Evolutionary conservation across 2,888 invertebrate genomes (phyloP).

Genomic region (Tuberolachnus salignus): DNA sequence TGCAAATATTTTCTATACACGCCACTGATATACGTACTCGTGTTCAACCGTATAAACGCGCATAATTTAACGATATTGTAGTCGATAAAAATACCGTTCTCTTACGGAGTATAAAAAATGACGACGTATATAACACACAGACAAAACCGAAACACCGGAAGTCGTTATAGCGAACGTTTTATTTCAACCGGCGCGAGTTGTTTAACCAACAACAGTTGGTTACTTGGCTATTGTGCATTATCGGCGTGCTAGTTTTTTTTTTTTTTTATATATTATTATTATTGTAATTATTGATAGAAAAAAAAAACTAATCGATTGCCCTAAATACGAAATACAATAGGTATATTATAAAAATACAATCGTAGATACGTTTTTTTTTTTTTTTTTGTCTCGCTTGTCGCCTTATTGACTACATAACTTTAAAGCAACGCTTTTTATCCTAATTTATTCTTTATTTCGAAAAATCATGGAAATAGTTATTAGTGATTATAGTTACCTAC

Average conservation of each 20-base stretch:
- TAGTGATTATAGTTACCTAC: too few relatives aligned
- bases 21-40: background rate
- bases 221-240: background rate
- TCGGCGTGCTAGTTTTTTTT: background rate
- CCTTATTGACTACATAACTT: too few relatives aligned
- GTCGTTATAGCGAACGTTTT: background rate
- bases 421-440: too few relatives aligned
- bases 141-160: background rate
- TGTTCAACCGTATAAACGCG: background rate
- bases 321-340: background rate
- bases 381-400: too few relatives aligned
- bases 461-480: too few relatives aligned
- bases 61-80: background rate
- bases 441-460: too few relatives aligned
- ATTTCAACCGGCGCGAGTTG: background rate
- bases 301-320: background rate
- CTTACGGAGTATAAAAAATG: background rate
- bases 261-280: too few relatives aligned
- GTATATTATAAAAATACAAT: too few relatives aligned
- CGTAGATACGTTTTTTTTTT: background rate
- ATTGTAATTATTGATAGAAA: too few relatives aligned
- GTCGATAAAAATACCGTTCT: background rate
- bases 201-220: too few relatives aligned
- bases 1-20: too few relatives aligned
- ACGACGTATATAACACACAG: background rate